Base-by-base conservation (phyloP, 2,888 invertebrate genomes). In the Orthosia gothica region DNA sequence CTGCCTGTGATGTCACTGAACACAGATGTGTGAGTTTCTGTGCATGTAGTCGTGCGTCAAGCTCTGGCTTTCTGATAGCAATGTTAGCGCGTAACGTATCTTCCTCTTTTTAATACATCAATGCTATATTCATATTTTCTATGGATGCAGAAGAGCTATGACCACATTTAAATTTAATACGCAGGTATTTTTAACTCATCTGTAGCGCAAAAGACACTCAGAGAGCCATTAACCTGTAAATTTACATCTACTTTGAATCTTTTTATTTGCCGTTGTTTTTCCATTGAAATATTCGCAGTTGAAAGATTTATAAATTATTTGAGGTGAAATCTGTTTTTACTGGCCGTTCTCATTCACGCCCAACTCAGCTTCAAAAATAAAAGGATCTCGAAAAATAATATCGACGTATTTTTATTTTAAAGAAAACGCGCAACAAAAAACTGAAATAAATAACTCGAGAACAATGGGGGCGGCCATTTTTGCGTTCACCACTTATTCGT, bases 381-480 rank as follows among this genome's bases (percentile, higher is more conserved):
- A 74, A 45, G 50, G 20, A 59, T 63, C 58, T 54, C 55, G 3
- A 59, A 66, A 55, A 75, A 74, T 54, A 64, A 58, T 18, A 78
- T 68, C 49, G 61, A 66, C 16, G 16, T 32, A 15, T 61, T 78
- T 76, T 64, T 58, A 63, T 68, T 70, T 49, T 26, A 65, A 66
- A 77, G 67, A 71, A 81, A 81, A 63, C 49, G 64, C 65, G 68
- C 63, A 79, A 78, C 52, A 73, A 68, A n/a, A 66, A 72, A 26
- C 20, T 65, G 61, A 70, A 74, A 79, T 77, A 76, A 81, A 81
- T 74, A 83, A 69, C 55, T 70, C 52, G n/a, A 62, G 23, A 18
- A 87, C 79, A 87, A 78, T 73, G 74, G 63, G n/a, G 23, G 1
- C 64, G 0, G 50, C 59, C 54, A 67, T 79, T 83, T 77, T 76